Conservation (phyloP, 2,797 vertebrate genomes). For the Nannoperca australis region DNA sequence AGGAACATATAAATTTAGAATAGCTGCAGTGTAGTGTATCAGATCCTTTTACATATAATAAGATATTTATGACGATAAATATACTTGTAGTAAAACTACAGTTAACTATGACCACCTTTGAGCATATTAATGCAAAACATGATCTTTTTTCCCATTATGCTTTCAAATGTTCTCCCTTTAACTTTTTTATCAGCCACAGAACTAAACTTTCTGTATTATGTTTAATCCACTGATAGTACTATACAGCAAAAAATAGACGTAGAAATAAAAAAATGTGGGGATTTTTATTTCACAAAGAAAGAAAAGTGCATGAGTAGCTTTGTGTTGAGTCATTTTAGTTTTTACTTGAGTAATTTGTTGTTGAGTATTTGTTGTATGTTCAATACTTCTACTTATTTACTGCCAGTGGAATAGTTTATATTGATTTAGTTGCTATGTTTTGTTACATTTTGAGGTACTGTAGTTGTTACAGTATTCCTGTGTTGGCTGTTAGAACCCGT, state of each 20-base stretch:
- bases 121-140: slow-evolving; percentile 12
- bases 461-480: slow-evolving; percentile 56
- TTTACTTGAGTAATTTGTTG: slow-evolving; percentile 34
- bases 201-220: slow-evolving; percentile 6
- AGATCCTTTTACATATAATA: slow-evolving; percentile 44
- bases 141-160: neutral
- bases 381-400: slow-evolving; percentile 33
- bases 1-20: slow-evolving; percentile 53
- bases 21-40: slow-evolving; percentile 36
- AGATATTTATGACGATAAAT: slow-evolving; percentile 24
- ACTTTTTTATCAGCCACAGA: slow-evolving; percentile 24
- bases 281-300: slow-evolving; percentile 17
- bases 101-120: slow-evolving; percentile 21
- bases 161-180: slow-evolving; percentile 22
- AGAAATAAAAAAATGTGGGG: neutral
- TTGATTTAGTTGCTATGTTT: slow-evolving; percentile 38
- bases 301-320: slow-evolving; percentile 53
- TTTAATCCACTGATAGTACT: slow-evolving; percentile 23
- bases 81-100: slow-evolving; percentile 20
- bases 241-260: neutral
- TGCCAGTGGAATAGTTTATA: slow-evolving; percentile 32
- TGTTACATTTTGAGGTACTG: slow-evolving; percentile 56
- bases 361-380: slow-evolving; percentile 37
- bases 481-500: slow-evolving; percentile 39
- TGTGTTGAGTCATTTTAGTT: slow-evolving; percentile 46